Percentiles rank a stretch among this genome's conserved stretches.
phyloP scores from a whole-genome alignment of 2,888 invertebrate species.

The Melinopterus prodromus region DNA sequence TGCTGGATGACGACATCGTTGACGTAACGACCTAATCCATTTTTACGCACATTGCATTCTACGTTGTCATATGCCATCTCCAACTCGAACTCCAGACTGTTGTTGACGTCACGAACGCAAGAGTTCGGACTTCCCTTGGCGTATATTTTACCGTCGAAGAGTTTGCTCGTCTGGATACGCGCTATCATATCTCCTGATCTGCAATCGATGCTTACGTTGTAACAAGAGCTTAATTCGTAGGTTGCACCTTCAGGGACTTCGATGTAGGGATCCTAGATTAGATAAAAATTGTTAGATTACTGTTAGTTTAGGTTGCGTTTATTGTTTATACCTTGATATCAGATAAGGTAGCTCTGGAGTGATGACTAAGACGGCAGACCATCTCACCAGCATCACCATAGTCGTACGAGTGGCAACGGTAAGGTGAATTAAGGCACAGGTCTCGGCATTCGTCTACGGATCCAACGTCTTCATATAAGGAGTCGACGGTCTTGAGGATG shows the following conservation, averaged over 20 bases:
- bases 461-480: conserved; percentile 89
- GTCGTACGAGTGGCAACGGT: conserved; percentile 93
- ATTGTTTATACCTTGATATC: conserved; percentile 78
- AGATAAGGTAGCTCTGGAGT: conserved; percentile 86
- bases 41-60: conserved; percentile 91
- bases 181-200: conserved; percentile 93
- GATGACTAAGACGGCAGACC: conserved; percentile 92
- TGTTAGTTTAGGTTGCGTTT: background rate
- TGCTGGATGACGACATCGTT: conserved; percentile 96
- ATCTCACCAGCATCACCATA: conserved; percentile 93
- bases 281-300: conserved; percentile 14
- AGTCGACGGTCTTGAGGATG: conserved; percentile 92
- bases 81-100: conserved; percentile 88
- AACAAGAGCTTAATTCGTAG: conserved; percentile 91
- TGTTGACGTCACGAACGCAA: conserved; percentile 88
- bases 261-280: conserved; percentile 81
- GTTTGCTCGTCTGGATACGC: conserved; percentile 87
- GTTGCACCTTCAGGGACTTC: conserved; percentile 92
- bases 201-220: conserved; percentile 94
- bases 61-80: conserved; percentile 92
- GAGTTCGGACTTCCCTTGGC: conserved; percentile 94
- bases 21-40: conserved; percentile 78
- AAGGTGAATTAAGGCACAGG: conserved; percentile 87
- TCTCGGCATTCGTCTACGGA: conserved; percentile 89
- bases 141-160: conserved; percentile 94